Base-by-base conservation (phyloP, 2,888 invertebrate genomes). In the Hypsopygia costalis region DNA sequence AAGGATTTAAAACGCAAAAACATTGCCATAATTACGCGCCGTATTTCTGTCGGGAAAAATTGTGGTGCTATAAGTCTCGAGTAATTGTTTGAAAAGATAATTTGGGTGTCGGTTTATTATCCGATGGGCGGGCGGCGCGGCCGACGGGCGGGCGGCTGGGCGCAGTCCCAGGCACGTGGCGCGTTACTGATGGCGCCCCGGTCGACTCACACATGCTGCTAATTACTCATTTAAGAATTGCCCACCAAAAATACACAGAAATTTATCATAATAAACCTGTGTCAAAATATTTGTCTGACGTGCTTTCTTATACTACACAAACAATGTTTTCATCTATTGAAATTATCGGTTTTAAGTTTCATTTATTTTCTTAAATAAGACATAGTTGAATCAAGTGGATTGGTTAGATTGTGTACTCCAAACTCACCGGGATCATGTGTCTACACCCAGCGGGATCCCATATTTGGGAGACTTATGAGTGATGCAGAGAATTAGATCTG, bases 31-130 rank as follows among this genome's bases (percentile, higher is more conserved):
- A 69, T 70, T 66, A 64, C 56, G 55, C 48, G 51, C 48, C 51
- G 58, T 67, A 68, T 68, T 68, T 55, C 57, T 51, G 48, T 50
- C 46, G 49, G 51, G 58, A 57, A 59, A 59, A 61, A 65, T 58
- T 63, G 66, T 55, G 45, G 67, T 58, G 72, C 72, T 72, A 75
- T 80, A 78, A 78, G 71, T 75, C 75, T 70, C 55, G 53, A 61
- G 66, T 81, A 80, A 81, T 82, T 80, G 80, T 82, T 80, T 75
- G 74, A 75, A 79, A 81, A 82, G 78, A 82, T 81, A 81, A 82
- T 85, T 80, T 74, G 58, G 36, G 72, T 68, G 71, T 64, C 67
- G 76, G 77, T 81, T 78, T 81, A 81, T 81, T 77, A 75, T 75
- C 62, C 62, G 60, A 56, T 61, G 71, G 71, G 68, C 56, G 64